Conservation (phyloP, 2,888 invertebrate genomes). For the Calliopum simillimum region DNA sequence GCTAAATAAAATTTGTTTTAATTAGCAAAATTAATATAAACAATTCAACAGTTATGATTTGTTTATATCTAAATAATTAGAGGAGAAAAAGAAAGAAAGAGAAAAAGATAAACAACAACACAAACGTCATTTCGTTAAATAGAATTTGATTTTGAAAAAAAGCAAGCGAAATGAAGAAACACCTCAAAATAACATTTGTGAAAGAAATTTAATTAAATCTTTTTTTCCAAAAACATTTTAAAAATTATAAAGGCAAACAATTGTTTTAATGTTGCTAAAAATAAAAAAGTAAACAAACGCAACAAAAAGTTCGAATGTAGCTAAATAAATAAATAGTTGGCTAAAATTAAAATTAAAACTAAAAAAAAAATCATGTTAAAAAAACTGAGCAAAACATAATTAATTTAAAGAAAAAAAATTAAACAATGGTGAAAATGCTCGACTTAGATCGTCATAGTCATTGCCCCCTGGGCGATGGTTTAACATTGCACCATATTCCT, state of each 20-base stretch:
- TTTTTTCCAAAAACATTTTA: too few relatives aligned
- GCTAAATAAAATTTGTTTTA: too few relatives aligned
- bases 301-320: neutral
- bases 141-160: conserved; percentile 7
- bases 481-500: conserved; percentile 70
- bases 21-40: neutral
- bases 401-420: neutral
- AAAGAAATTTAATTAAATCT: neutral
- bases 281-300: conserved; percentile 14
- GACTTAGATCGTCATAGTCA: conserved; percentile 74
- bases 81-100: too few relatives aligned
- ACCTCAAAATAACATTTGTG: conserved; percentile 17
- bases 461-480: conserved; percentile 70
- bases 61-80: conserved; percentile 3
- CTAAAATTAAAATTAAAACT: neutral
- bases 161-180: neutral
- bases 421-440: conserved; percentile 70
- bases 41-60: conserved; percentile 21
- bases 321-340: conserved; percentile 3
- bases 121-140: neutral
- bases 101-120: neutral
- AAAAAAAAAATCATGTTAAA: conserved; percentile 1
- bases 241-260: neutral
- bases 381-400: neutral
- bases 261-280: neutral